Evolutionary conservation across 2,797 vertebrate genomes (phyloP), one percentile per base, ranked within the genome.

Genomic region (Catharus ustulatus): DNA sequence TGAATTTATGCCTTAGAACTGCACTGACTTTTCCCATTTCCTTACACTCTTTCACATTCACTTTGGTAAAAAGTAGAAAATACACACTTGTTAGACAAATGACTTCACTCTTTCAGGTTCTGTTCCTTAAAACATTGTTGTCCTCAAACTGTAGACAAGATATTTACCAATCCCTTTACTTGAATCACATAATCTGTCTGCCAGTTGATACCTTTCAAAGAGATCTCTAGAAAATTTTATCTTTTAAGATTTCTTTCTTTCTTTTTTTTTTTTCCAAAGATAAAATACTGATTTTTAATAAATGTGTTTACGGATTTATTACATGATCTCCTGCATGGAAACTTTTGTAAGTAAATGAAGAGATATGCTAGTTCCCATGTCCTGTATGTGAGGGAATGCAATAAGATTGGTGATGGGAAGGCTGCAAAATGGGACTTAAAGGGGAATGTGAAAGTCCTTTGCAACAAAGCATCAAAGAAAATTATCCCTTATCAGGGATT

Each of bases 261-360:
- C 10, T 26, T 9, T 8, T 2, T 9, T 2, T 9, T 55, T 69
- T 89, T 94, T 67, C 36, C 7, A 22, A 62, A 55, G 22, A 72
- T 58, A 75, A 94, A 88, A 49, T 87, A 79, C n/a, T 93, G 55
- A 19, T 91, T 54, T 86, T 95, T 96, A 94, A 86, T n/a, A 84
- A 87, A 57, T 17, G 1, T 64, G 15, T 54, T 75, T 62, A 55
- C 11, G 92, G 80, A 94, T 96, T 92, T 87, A 80, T 95, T 93
- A 66, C 11, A 42, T 66, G 94, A 64, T 90, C 38, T 87, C 61
- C 7, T 38, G 45, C 24, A 76, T 64, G 55, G 74, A 95, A 95
- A 84, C 58, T 75, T 52, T 92, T 40, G 62, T 83, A 71, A 88
- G 67, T 71, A 95, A 95, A 78, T 42, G 7, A 78, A 87, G 57